A percentile compares a stretch with the other conserved stretches of the same genome.
phyloP scores from a whole-genome alignment of 2,888 invertebrate species.

The Formica aserva region DNA sequence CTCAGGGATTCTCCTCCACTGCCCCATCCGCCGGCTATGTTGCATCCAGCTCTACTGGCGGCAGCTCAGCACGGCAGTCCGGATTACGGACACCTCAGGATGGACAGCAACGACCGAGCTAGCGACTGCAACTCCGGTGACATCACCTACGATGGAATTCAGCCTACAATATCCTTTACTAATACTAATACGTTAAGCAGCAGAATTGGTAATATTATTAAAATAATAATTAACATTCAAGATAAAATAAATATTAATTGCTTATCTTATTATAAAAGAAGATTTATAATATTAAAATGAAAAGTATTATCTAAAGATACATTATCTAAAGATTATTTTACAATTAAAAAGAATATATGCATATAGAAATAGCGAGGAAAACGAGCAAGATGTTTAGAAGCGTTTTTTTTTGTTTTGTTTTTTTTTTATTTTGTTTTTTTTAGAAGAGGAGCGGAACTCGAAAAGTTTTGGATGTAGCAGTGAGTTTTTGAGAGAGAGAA shows the following conservation, averaged over 20 bases:
- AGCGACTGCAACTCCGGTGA: slow-evolving; percentile 97
- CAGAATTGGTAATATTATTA: slow-evolving; percentile 3
- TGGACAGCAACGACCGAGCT: slow-evolving; percentile 94
- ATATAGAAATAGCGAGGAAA: slow-evolving; percentile 17
- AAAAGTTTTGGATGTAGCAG: slow-evolving; percentile 67
- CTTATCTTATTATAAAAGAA: neutral
- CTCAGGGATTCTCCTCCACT: slow-evolving; percentile 94
- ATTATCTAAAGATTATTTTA: slow-evolving; percentile 25
- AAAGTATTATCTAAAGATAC: neutral
- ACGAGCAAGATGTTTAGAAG: slow-evolving; percentile 65
- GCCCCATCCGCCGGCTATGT: slow-evolving; percentile 92
- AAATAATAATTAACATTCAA: neutral
- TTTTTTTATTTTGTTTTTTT: slow-evolving; percentile 50
- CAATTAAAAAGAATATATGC: neutral
- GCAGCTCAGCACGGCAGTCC: slow-evolving; percentile 94
- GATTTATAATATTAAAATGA: slow-evolving; percentile 9
- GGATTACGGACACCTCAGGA: slow-evolving; percentile 92
- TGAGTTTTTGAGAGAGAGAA: slow-evolving; percentile 48
- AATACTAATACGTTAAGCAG: slow-evolving; percentile 82
- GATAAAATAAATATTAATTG: neutral
- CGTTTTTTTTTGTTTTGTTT: slow-evolving; percentile 61
- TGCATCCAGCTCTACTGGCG: slow-evolving; percentile 94
- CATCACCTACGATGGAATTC: slow-evolving; percentile 96
- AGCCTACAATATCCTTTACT: slow-evolving; percentile 98
- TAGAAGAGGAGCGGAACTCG: slow-evolving; percentile 58